These are phyloP conservation scores for Pocillopora verrucosa DNA, from an alignment of 64 coral and sea anemone genomes.

Conservation along the genomic window DNA sequence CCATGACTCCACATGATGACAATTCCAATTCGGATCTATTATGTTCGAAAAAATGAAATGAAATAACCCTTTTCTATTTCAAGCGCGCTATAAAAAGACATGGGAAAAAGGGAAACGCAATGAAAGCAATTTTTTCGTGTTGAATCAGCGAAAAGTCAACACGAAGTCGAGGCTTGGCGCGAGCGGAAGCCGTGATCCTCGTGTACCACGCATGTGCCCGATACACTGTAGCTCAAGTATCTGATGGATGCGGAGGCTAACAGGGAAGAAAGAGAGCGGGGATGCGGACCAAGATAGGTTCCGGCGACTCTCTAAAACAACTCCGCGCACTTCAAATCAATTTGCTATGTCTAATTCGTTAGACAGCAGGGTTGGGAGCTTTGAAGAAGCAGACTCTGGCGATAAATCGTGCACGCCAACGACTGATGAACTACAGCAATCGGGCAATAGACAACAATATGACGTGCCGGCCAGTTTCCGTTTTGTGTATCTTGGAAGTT, in stretches of 20 bases:
- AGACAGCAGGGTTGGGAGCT: constrained; percentile 68
- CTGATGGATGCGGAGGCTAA: constrained; percentile 14
- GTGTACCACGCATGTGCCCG: constrained; percentile 38
- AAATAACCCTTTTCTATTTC: no score
- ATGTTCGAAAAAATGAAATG: no score
- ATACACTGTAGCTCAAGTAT: not conserved
- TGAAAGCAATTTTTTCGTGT: no score
- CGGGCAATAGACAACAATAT: not conserved
- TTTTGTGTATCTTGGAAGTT: constrained; percentile 85
- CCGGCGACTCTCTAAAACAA: constrained; percentile 7
- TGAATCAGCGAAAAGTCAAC: constrained; percentile 16
- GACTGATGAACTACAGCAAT: not conserved
- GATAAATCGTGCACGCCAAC: constrained; percentile 14
- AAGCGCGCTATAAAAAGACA: no score
- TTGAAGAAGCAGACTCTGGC: constrained; percentile 39
- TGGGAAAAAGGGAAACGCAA: no score
- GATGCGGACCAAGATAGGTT: not conserved
- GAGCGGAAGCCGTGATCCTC: not conserved
- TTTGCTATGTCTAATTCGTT: constrained; percentile 44
- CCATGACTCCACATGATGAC: no score
- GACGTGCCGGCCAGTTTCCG: constrained; percentile 40
- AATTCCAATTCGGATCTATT: no score
- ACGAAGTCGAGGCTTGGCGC: not conserved
- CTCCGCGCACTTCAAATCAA: constrained; percentile 32
- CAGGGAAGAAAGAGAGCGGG: not conserved